These are phyloP conservation scores for Hypselothyrea guttata DNA, from an alignment of 2,888 invertebrate species.

Conservation along the genomic window DNA sequence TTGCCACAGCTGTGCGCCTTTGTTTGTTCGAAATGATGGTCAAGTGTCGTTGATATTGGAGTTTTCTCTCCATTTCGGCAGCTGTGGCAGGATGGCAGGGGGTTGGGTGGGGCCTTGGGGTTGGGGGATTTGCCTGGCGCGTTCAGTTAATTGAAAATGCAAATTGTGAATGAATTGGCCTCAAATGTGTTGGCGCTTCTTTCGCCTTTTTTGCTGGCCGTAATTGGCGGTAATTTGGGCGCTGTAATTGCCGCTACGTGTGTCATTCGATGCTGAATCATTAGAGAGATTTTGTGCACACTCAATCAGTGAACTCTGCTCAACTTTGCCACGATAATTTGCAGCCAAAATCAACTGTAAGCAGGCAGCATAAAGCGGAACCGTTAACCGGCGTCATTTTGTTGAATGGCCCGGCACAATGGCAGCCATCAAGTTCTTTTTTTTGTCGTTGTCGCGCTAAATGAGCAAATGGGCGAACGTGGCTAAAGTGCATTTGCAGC, in stretches of 20 bases:
- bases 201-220: constrained; percentile 1
- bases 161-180: constrained; percentile 55
- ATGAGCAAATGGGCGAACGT: constrained; percentile 47
- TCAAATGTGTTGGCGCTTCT: constrained; percentile 15
- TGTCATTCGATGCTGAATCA: constrained; percentile 16
- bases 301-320: constrained; percentile 34
- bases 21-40: constrained; percentile 59
- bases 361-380: constrained; percentile 12
- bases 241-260: constrained; percentile 24
- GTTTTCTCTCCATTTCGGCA: too few relatives aligned
- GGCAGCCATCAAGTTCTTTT: constrained; percentile 11
- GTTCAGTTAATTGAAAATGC: constrained; percentile 73
- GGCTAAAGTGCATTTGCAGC: constrained; percentile 43
- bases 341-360: constrained; percentile 16
- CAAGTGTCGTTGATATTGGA: constrained; percentile 49
- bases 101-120: too few relatives aligned
- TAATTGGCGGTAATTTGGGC: constrained; percentile 32
- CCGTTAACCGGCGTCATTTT: constrained; percentile 35
- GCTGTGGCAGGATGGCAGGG: too few relatives aligned
- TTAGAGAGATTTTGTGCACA: constrained; percentile 30
- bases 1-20: constrained; percentile 31
- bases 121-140: background rate
- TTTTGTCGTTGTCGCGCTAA: constrained; percentile 2
- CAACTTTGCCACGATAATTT: constrained; percentile 17
- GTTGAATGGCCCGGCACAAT: constrained; percentile 42